Evolutionary conservation across 2,797 vertebrate genomes (phyloP).

Genomic region (Alauda arvensis): DNA sequence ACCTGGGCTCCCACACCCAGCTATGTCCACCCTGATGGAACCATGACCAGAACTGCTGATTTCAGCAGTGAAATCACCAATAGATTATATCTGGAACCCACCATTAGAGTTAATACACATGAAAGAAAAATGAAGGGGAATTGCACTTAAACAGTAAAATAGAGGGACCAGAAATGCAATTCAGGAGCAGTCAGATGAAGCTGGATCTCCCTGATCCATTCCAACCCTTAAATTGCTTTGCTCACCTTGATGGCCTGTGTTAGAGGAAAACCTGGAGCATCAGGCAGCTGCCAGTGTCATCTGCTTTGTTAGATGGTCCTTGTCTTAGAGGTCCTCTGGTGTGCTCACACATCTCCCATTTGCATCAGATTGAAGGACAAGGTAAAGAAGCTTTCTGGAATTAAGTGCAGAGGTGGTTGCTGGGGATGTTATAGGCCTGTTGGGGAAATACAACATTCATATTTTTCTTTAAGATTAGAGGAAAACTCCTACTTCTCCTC

Average conservation of each 20-base stretch:
- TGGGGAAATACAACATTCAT: background rate
- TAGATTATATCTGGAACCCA: background rate
- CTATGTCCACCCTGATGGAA: background rate
- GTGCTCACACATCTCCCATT: background rate
- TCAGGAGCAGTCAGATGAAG: background rate
- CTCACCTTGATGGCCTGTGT: background rate
- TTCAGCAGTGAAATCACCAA: background rate
- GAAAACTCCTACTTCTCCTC: background rate
- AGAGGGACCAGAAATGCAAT: background rate
- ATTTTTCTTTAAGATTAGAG: background rate
- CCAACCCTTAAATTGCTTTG: background rate
- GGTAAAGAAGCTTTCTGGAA: background rate
- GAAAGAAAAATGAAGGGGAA: background rate
- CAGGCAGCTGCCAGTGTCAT: background rate
- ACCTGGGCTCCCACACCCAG: background rate
- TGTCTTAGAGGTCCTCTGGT: background rate
- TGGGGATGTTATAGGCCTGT: background rate
- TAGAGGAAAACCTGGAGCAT: background rate
- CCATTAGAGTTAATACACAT: background rate
- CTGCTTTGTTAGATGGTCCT: background rate
- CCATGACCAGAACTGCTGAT: background rate
- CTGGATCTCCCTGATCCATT: background rate
- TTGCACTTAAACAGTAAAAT: background rate
- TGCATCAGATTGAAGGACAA: background rate
- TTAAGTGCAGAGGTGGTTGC: background rate